These are phyloP conservation scores for Lepas anatifera DNA, from an alignment of 2,888 invertebrate species.

Conservation along the genomic window DNA sequence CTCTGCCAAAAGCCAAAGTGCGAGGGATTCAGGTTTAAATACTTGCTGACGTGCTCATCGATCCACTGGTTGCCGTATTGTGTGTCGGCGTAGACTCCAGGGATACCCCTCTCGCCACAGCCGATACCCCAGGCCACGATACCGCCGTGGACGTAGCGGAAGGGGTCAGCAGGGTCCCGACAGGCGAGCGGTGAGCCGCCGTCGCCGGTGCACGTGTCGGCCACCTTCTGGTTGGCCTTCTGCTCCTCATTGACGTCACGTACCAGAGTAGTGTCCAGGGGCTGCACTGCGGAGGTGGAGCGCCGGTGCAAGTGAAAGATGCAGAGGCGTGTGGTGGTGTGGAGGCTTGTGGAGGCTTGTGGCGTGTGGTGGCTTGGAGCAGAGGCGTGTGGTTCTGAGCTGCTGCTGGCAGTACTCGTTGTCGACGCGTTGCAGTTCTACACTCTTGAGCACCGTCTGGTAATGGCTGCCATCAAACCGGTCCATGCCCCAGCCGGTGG, in stretches of 20 bases:
- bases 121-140: slow-evolving; percentile 85
- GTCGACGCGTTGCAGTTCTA: slow-evolving; percentile 41
- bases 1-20: not conserved
- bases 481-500: slow-evolving; percentile 64
- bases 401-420: slow-evolving; percentile 17
- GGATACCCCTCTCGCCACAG: slow-evolving; percentile 56
- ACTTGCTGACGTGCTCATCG: not conserved
- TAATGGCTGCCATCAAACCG: slow-evolving; percentile 48
- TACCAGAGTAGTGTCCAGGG: not conserved
- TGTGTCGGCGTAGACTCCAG: slow-evolving; percentile 68
- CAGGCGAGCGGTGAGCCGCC: slow-evolving; percentile 70
- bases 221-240: too few relatives aligned
- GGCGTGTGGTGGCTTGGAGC: slow-evolving; percentile 18
- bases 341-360: too few relatives aligned
- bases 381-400: slow-evolving; percentile 22
- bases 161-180: slow-evolving; percentile 14
- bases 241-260: not conserved
- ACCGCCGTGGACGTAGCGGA: slow-evolving; percentile 45
- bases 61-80: slow-evolving; percentile 58
- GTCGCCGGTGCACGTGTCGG: slow-evolving; percentile 66
- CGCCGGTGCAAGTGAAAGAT: slow-evolving; percentile 25
- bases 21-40: not conserved
- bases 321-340: too few relatives aligned
- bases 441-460: slow-evolving; percentile 59
- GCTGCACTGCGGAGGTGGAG: not conserved